These are phyloP conservation scores for Hydrocynus forskahlii DNA, from an alignment of 2,797 vertebrate genomes.

Conservation along the genomic window DNA sequence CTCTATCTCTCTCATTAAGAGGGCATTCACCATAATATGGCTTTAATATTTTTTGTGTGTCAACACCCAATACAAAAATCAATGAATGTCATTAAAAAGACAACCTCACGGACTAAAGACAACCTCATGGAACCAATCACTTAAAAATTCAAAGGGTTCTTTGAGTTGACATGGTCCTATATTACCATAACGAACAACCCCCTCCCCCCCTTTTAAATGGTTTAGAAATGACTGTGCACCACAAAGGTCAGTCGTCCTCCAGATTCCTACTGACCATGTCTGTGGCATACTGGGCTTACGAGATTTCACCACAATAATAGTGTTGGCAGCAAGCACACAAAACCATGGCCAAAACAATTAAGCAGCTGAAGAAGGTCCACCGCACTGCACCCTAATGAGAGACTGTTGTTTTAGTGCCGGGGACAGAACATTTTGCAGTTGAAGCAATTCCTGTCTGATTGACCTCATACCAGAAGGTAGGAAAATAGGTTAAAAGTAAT, in stretches of 20 bases:
- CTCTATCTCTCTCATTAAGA: no score
- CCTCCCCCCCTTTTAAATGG: no score
- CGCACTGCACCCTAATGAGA: conserved; percentile 26
- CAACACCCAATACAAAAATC: no score
- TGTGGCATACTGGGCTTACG: neutral
- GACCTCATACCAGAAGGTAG: neutral
- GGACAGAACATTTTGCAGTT: neutral
- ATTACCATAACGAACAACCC: no score
- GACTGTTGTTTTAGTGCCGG: neutral
- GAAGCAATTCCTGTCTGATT: neutral
- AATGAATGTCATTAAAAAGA: no score
- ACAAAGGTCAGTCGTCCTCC: neutral
- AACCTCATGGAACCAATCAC: no score
- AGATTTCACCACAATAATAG: conserved; percentile 6
- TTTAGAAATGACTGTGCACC: neutral
- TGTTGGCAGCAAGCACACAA: neutral
- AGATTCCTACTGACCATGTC: neutral
- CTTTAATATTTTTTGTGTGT: no score
- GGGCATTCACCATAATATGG: no score
- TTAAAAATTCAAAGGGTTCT: no score
- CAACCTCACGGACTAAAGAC: no score
- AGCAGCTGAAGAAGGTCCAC: conserved; percentile 4
- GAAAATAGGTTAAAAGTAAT: conserved; percentile 6
- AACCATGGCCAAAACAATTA: conserved; percentile 24
- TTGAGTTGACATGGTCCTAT: no score